These are phyloP conservation scores for Cassiopea andromeda DNA, from an alignment of 30 jellyfish, hydroid and myxozoan genomes.

Conservation along the genomic window DNA sequence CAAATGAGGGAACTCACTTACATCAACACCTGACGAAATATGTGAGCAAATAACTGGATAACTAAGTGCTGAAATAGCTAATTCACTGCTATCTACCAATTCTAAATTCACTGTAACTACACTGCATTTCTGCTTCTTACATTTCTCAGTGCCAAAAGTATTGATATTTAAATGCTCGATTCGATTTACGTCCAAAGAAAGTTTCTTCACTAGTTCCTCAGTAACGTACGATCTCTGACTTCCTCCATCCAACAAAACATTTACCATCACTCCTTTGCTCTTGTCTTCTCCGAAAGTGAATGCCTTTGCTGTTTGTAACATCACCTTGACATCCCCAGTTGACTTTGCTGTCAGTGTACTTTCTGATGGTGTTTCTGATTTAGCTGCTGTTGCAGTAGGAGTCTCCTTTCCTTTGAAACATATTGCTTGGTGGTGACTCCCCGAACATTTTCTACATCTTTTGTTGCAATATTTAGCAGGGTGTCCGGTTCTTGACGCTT, in stretches of 20 bases:
- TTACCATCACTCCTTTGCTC: conserved; percentile 5
- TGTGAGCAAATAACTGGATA: conserved; percentile 41
- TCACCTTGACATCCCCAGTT: not conserved
- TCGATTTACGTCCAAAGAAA: conserved; percentile 1
- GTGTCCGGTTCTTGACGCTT: conserved; percentile 20
- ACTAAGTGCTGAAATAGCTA: conserved; percentile 19
- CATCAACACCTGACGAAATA: conserved; percentile 15
- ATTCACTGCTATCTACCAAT: not conserved
- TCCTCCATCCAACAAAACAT: conserved; percentile 52
- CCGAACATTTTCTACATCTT: conserved; percentile 19
- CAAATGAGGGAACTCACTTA: conserved; percentile 17
- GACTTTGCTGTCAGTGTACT: conserved; percentile 3
- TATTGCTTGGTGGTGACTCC: conserved; percentile 10
- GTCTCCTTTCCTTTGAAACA: not conserved
- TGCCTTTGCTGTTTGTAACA: conserved; percentile 37
- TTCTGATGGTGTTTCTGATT: not conserved
- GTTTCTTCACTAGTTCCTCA: conserved; percentile 19
- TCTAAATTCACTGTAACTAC: conserved; percentile 42
- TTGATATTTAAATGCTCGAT: conserved; percentile 21
- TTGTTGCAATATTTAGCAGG: conserved; percentile 10
- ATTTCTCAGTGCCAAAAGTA: conserved; percentile 44
- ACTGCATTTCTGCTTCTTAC: conserved; percentile 6
- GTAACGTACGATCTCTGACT: conserved; percentile 61
- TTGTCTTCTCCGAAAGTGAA: conserved; percentile 1
- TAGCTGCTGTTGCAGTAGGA: not conserved